These are phyloP conservation scores for Eubucco bourcierii DNA, from an alignment of 2,113 vertebrate genomes.

Conservation along the genomic window DNA sequence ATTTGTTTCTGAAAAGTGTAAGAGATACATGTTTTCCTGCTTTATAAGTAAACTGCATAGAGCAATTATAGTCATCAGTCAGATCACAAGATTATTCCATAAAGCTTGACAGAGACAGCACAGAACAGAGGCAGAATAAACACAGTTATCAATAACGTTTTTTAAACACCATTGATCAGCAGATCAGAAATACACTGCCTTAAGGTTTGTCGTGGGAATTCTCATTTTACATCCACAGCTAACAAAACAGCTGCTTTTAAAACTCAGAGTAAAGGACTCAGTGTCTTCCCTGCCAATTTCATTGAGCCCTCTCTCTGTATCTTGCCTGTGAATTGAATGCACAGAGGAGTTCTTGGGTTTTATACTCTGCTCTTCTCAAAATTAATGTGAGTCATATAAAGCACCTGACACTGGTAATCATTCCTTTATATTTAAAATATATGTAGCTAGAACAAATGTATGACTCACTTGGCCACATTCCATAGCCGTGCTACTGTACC, in stretches of 20 bases:
- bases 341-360: background rate
- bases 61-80: constrained; percentile 15
- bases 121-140: background rate
- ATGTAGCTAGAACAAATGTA: constrained; percentile 1
- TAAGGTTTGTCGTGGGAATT: background rate
- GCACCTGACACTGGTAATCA: background rate
- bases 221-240: background rate
- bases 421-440: constrained; percentile 52
- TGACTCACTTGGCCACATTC: background rate
- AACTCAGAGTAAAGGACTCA: background rate
- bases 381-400: constrained; percentile 9
- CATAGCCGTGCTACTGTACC: background rate
- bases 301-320: background rate
- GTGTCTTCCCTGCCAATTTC: background rate
- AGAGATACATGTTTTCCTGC: background rate
- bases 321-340: background rate
- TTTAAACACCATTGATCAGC: background rate
- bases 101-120: background rate
- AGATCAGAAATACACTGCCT: background rate
- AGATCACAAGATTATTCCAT: background rate
- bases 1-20: background rate
- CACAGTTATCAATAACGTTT: background rate
- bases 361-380: background rate
- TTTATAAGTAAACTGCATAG: constrained; percentile 10
- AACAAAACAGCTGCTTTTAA: background rate